Evolutionary conservation across 2,797 vertebrate species (phyloP), one percentile per base, ranked within the genome.

Genomic region (Pitangus sulphuratus): DNA sequence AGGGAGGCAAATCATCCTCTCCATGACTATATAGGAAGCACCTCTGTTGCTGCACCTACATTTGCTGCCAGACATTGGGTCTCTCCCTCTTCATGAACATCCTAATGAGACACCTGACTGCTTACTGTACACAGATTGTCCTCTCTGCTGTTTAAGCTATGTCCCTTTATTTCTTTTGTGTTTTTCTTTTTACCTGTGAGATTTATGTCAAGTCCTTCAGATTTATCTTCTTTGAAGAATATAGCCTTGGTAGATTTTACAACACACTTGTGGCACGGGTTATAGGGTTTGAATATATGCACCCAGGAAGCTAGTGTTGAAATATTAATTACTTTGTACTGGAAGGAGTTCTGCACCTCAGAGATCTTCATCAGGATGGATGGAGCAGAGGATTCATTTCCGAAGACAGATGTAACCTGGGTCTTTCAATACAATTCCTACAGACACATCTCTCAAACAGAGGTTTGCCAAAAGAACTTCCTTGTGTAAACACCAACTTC

Each of bases 401-500:
- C 50, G 28, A 58, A 48, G 40, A 47, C 35, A 88, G 54, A 66
- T 0, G 0, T 37, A 82, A 79, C 24, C 47, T 0, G 0, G 18
- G 70, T 64, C 50, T 66, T 60, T 83, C 66, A 84, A 42, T 9
- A 24, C 42, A 82, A 42, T 88, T 78, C 51, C 74, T 66, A 53
- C 15, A 53, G 70, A 69, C 1, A 0, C 2, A 1, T 45, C 3
- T 5, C 33, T 94, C 74, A 94, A 90, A 84, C 45, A 84, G 1
- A 1, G 17, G 1, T 70, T 89, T 90, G 77, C 44, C 66, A 62
- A 90, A 94, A 1, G 11, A 77, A 90, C 88, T 74, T 95, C 69
- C 80, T 48, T 95, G 47, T 82, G 85, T 88, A 95, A 95, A 93
- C 78, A 93, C 33, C 60, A 84, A 89, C 65, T 93, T 91, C 93